These are phyloP conservation scores for Cydia pomonella DNA, from an alignment of 1,140 invertebrate species.

Conservation along the genomic window DNA sequence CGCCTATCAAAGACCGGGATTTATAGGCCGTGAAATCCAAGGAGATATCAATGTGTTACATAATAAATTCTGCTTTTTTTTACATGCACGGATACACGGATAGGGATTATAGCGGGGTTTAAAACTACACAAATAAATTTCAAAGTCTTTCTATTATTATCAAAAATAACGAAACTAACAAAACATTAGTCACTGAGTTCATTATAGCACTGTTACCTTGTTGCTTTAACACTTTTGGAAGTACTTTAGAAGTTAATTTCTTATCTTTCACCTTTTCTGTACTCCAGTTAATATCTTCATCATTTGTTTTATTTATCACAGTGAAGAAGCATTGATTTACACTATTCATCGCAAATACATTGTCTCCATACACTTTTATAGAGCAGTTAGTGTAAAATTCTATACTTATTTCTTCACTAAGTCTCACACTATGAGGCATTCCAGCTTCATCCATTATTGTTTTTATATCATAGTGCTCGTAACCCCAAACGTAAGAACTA, in stretches of 20 bases:
- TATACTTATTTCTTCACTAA: not conserved
- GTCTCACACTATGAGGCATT: not conserved
- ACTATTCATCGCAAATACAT: not conserved
- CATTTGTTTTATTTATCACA: not conserved
- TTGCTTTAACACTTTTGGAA: not conserved
- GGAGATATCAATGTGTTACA: too few relatives aligned
- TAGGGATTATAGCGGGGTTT: too few relatives aligned
- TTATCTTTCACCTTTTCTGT: not conserved
- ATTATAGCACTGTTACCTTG: not conserved
- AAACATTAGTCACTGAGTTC: not conserved
- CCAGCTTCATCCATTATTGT: not conserved
- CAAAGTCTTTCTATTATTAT: not conserved
- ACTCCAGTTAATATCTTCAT: not conserved
- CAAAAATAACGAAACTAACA: not conserved
- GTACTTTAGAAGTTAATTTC: not conserved
- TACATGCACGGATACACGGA: too few relatives aligned
- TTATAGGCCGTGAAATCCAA: too few relatives aligned
- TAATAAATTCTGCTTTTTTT: too few relatives aligned
- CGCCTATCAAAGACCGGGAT: too few relatives aligned
- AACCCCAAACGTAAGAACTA: not conserved
- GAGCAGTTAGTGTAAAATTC: constrained; percentile 2
- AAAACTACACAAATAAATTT: not conserved
- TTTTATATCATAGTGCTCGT: constrained; percentile 7
- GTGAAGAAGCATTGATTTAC: not conserved
- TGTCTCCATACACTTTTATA: not conserved